Evolutionary conservation across 2,888 invertebrate genomes (phyloP).

Genomic region (Orchesellides sinensis): DNA sequence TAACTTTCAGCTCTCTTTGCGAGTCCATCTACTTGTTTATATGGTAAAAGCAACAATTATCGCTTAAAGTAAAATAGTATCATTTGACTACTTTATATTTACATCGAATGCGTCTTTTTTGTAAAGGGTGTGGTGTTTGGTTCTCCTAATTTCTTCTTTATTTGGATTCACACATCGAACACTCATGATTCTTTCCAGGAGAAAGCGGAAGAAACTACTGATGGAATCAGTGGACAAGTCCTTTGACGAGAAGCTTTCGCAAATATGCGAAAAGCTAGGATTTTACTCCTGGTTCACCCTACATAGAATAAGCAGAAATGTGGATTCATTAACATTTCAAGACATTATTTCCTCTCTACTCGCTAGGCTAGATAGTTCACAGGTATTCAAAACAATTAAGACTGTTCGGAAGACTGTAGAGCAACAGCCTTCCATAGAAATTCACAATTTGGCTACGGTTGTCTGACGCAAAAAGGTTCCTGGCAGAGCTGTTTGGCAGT

Average conservation of each 20-base stretch:
- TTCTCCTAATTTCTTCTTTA: conserved; percentile 23
- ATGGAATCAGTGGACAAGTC: conserved; percentile 53
- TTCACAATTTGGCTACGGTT: conserved; percentile 4
- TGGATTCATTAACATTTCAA: conserved; percentile 55
- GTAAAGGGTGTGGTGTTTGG: conserved; percentile 59
- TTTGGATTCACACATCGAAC: conserved; percentile 25
- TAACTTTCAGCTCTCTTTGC: conserved; percentile 87
- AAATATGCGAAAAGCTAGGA: conserved; percentile 56
- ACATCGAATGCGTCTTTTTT: background rate
- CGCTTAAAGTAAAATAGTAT: background rate
- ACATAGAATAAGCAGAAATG: conserved; percentile 52
- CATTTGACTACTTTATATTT: background rate
- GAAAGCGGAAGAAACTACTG: conserved; percentile 47
- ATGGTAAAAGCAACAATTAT: conserved; percentile 43
- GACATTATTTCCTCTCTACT: conserved; percentile 54
- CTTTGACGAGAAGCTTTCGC: conserved; percentile 24
- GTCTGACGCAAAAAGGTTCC: too few species aligned
- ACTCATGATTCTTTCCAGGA: conserved; percentile 18
- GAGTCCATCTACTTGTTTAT: conserved; percentile 81
- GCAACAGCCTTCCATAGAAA: conserved; percentile 13
- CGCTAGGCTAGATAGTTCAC: conserved; percentile 32
- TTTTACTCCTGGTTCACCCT: conserved; percentile 54
- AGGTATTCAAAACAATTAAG: conserved; percentile 10
- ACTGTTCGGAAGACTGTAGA: background rate
- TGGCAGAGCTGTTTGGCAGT: too few species aligned